Conservation (phyloP, 2,113 vertebrate species). For the Phaethon lepturus region DNA sequence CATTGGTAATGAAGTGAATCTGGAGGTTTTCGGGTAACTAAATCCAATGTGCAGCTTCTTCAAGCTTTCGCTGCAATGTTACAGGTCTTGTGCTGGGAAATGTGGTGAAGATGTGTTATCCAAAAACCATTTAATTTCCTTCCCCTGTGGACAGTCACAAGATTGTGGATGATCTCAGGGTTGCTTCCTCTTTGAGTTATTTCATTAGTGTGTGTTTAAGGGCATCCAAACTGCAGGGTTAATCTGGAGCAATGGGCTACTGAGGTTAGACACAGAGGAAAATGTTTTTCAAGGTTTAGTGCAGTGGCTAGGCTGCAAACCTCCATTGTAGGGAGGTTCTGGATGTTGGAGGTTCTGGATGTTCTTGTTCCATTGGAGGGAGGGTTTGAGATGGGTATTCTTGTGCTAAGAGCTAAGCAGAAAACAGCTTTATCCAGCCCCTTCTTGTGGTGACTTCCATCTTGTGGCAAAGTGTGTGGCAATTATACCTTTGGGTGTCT, state of each 20-base stretch:
- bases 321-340: background rate
- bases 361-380: background rate
- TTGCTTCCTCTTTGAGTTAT: background rate
- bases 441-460: rapidly evolving
- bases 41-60: background rate
- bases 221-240: background rate
- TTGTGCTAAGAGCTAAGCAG: background rate
- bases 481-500: background rate
- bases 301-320: background rate
- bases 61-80: background rate
- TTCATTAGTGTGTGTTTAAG: background rate
- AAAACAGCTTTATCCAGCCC: background rate
- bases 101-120: background rate
- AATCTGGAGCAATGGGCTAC: background rate
- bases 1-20: background rate
- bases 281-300: background rate
- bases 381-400: background rate
- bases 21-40: background rate
- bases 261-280: rapidly evolving
- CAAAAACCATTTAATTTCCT: background rate
- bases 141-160: background rate
- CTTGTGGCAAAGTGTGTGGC: rapidly evolving
- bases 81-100: background rate
- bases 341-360: background rate
- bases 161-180: background rate